Base-by-base conservation (phyloP, 1,140 invertebrate genomes). In the Zaprionus taronus region DNA sequence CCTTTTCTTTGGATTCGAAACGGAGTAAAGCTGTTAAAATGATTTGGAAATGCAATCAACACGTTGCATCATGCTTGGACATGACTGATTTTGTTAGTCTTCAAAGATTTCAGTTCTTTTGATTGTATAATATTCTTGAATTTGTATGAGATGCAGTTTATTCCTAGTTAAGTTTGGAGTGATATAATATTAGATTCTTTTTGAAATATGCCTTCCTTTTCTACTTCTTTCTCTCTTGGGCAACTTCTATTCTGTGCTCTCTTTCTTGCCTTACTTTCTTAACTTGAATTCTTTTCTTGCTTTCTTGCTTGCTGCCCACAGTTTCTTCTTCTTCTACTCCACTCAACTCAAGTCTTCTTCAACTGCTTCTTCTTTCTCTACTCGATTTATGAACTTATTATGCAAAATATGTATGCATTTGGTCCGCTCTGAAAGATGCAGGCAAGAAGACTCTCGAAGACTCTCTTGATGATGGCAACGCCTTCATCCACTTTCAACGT, bases 301-400 rank as follows among this genome's bases (percentile, higher is more conserved):
- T 44, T 44, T n/a, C 41, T n/a, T 41, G 4, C 38, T 44, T 26
- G 17, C 66, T 49, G 58, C 62, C 73, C 57, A 76, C 67, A 71
- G 36, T n/a, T 57, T 41, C 56, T 61, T 11, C 31, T 34, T 34
- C 9, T 31, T 31, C 7, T 2, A 5, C 6, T 34, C 9, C 31
- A 31, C 31, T 31, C 9, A 0, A 31, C 31, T 31, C 31, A 2
- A 9, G 1, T 31, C 28, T 31, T 0, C 9, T 31, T 31, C 31
- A 11, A 31, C 31, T 34, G 31, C 31, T 34, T 61, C 34, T 62
- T 60, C 47, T 38, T 57, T 24, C 65, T 72, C n/a, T 15, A 38
- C 55, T 64, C 61, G 73, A 80, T 80, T 78, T 80, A 80, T 78
- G 69, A 61, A 41, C 60, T 80, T 80, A 80, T 78, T 80, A 80